Evolutionary conservation across 2,888 invertebrate genomes (phyloP), one percentile per base, ranked within the genome.

Genomic region (Magallana nippona): DNA sequence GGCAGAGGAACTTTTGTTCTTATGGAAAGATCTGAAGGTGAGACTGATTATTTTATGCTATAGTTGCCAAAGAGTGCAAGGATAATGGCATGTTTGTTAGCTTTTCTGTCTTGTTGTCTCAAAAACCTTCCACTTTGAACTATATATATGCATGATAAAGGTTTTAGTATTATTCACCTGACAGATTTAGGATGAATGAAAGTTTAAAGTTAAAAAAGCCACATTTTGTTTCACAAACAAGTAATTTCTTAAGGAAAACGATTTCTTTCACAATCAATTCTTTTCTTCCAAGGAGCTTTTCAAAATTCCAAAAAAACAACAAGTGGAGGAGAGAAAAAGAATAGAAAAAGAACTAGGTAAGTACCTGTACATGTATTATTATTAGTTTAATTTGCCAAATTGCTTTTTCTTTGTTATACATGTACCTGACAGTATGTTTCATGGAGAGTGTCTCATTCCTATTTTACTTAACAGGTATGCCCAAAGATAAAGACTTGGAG

Each of bases 241-340:
- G 11, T n/a, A 63, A 19, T 71, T 3, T 71, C 3, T 32, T 71
- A 11, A n/a, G n/a, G 3, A 27, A 10, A 27, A 3, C 22, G 17
- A 10, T 78, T 78, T 10, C 44, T n/a, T 78, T 55, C 10, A 32
- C 11, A 60, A 17, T n/a, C 15, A 1, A 10, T 8, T n/a, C 11
- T 82, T 44, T 17, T 32, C 55, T 78, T 88, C 90, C 10, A 86
- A 94, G 93, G 96, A 97, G 94, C 96, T 96, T 17, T 98, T 98
- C 94, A 96, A 97, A 93, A 98, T 98, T 92, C 98, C 98, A 1
- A 98, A 98, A 94, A 98, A 98, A 90, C 97, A 98, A 93, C 96
- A 98, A 84, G 97, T 98, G 86, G 98, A 98, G 92, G 98, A 98
- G 94, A 97, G 98, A 97, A 98, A 98, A 93, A 97, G 98, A 93